Evolutionary conservation across 2,113 vertebrate genomes (phyloP), one percentile per base, ranked within the genome.

Genomic region (Pao palembangensis): DNA sequence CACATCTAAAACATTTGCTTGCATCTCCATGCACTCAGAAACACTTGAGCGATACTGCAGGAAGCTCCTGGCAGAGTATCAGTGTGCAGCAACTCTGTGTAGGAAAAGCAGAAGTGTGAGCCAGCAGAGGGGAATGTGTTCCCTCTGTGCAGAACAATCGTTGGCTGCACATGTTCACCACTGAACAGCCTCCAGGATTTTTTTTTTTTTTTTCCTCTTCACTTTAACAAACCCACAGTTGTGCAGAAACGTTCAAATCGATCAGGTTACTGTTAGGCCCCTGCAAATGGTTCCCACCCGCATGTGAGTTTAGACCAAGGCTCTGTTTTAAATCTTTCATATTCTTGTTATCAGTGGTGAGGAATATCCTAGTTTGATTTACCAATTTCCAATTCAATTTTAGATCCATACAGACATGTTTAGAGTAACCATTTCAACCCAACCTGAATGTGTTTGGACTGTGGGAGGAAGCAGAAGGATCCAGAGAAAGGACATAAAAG

Each of bases 141-240:
- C 76, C 46, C 67, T 77, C 64, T 8, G 38, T 43, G 21, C 59
- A 64, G 78, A 86, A 88, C 83, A 84, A 85, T 88, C 46, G 75
- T 52, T 80, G 82, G 81, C 81, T 67, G 77, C 49, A 3, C 38
- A 19, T 64, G 41, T 44, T 23, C 51, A 31, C 60, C 28, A 4
- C 55, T 76, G 83, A 68, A 78, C 65, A 63, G 25, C 46, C 47
- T 68, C 68, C 0, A 25, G 14, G 20, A 34, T 51, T 51, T 44
- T 57, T 49, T 51, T 46, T 53, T 48, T 51, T 57, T 46, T 38
- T 41, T 41, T 19, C 58, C 58, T 21, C 66, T 71, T 60, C 64
- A 15, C 55, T 51, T 31, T 69, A 61, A 70, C 75, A 77, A 68
- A 77, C 65, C 41, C 58, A 65, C 63, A 58, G 51, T 63, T 64